Base-by-base conservation (phyloP, 2,888 invertebrate genomes). In the Sphaerophoria taeniata region DNA sequence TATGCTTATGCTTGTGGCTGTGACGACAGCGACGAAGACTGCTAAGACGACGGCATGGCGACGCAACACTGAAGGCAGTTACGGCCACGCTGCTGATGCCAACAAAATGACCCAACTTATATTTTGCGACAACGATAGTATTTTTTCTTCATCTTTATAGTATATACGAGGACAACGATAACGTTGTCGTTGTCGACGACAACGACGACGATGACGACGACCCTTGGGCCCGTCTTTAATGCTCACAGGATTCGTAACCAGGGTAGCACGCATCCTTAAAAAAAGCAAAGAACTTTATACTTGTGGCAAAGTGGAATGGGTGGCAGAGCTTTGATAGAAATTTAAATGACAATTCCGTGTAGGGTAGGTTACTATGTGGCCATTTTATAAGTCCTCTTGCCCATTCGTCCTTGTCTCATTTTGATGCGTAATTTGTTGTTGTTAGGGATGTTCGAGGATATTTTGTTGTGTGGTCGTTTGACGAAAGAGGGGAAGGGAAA, bases 271-370 rank as follows among this genome's bases (percentile, higher is more conserved):
- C 34, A 47, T 16, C 47, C 33, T 24, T 4, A 16, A 24, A 0
- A 33, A 5, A 5, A 11, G 47, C 14, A 14, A 33, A 16, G 14
- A 45, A 43, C 11, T 6, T 49, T 16, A 34, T 47, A 49, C 24
- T 9, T 9, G 43, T 43, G 43, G 43, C 12, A 11, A 12, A 9
- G 39, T 39, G 65, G 36, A n/a, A 51, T 24, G 39, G 7, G 31
- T 24, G 16, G 16, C 16, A 53, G 53, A 67, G 60, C 81, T 85
- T 73, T 85, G 76, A 81, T 60, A 81, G 76, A 76, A 81, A 85
- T 77, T 85, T 80, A 85, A 85, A 85, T 85, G 85, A 81, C 85
- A 85, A 77, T 77, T 77, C 72, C 73, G 47, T 77, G 73, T 70
- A 31, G 67, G 67, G 31, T 45, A 33, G 14, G 36, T 34, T 49